Base-by-base conservation (phyloP, 1,140 invertebrate species). In the Eriosoma lanigerum region DNA sequence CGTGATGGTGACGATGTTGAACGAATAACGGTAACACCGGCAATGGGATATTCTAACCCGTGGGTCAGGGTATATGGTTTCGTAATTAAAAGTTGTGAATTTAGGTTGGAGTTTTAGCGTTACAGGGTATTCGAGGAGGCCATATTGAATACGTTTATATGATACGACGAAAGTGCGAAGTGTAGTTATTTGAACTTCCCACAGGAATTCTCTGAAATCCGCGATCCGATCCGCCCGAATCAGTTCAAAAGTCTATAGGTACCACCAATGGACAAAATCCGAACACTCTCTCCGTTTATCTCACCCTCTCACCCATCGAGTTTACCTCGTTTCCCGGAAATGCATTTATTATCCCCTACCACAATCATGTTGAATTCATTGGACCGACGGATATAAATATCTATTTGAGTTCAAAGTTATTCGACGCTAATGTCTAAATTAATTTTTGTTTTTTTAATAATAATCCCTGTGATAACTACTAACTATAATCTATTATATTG, bases 81-180 rank as follows among this genome's bases (percentile, higher is more conserved):
- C n/a, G 32, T 52, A 76, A 76, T 76, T 76, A 58, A 76, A 76
- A 76, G 72, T 76, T 75, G 4, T n/a, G n/a, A 75, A 56, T 75
- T 76, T 17, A 29, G 54, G 32, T 76, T 24, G 19, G 26, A 72
- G 52, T 46, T 52, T 56, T 56, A 56, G 32, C 3, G 1, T 19
- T 0, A 4, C 48, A 3, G 26, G 15, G 21, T 38, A 38, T 38
- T n/a, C n/a, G n/a, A 15, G 68, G 17, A 32, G 52, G 19, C 5
- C 32, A 38, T 4, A 64, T 9, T 38, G 29, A 10, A 38, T 38
- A 8, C 8, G n/a, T n/a, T n/a, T n/a, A n/a, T n/a, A n/a, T n/a
- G n/a, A 19, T 10, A 13, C 46, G 1, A 24, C 48, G 1, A 50
- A 72, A 72, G 68, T 72, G 68, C 48, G 46, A 19, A 72, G 9